A percentile compares a stretch with the other conserved stretches of the same genome.
Conservation (phyloP, 2,113 vertebrate species). For the Paratilapia polleni region DNA sequence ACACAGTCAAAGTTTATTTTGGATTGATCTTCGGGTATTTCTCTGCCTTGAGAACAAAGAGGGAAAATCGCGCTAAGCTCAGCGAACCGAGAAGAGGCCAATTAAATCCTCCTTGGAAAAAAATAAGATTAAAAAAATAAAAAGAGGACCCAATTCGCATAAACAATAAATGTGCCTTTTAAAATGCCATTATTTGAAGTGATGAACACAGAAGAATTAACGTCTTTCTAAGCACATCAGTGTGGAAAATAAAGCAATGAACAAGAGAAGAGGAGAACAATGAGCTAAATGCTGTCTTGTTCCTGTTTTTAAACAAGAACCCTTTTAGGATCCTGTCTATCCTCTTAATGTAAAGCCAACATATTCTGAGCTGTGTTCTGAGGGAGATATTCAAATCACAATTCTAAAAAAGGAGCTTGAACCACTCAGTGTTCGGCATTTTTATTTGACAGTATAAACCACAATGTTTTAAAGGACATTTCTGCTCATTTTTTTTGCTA, state of each 20-base stretch:
- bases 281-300: not conserved
- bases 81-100: constrained; percentile 58
- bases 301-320: not conserved
- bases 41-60: constrained; percentile 59
- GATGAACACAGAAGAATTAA: constrained; percentile 24
- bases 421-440: not conserved
- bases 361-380: not conserved
- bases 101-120: constrained; percentile 55
- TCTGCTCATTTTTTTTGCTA: not conserved
- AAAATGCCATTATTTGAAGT: constrained; percentile 39
- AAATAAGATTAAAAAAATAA: not conserved
- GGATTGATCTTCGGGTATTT: constrained; percentile 67
- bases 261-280: not conserved
- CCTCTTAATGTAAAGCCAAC: not conserved
- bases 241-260: not conserved
- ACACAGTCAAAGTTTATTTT: constrained; percentile 64
- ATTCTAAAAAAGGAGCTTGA: not conserved
- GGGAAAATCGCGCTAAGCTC: constrained; percentile 43
- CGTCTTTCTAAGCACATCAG: not conserved
- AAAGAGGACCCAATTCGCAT: not conserved
- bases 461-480: not conserved
- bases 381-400: not conserved
- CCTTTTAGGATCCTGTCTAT: not conserved
- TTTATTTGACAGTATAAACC: not conserved
- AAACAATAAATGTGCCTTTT: constrained; percentile 44